phyloP scores from a whole-genome alignment of 2,888 invertebrate genomes.

The Tinea semifulvella region DNA sequence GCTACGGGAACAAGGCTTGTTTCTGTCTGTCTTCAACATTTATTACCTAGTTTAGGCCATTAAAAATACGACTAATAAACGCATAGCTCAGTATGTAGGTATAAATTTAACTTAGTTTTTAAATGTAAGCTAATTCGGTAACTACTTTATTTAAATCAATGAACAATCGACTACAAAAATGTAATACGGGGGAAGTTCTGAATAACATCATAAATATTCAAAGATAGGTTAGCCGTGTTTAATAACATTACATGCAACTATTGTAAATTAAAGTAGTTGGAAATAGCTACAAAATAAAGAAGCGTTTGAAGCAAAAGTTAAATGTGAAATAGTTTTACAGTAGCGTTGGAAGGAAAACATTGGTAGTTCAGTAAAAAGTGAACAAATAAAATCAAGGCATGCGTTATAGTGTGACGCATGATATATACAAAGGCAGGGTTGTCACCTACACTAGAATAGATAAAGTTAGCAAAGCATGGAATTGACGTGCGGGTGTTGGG shows the following conservation, averaged over 20 bases:
- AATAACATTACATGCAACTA: constrained; percentile 19
- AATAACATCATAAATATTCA: constrained; percentile 54
- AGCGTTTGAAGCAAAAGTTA: background rate
- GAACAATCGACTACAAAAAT: no score
- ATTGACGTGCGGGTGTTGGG: no score
- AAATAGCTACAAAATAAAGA: background rate
- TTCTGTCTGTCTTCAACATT: no score
- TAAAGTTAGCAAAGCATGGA: no score
- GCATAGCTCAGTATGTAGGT: no score
- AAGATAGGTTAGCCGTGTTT: constrained; percentile 52
- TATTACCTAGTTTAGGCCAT: no score
- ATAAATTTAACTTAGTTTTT: no score
- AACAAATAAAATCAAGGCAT: constrained; percentile 29
- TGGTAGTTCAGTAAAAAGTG: constrained; percentile 11
- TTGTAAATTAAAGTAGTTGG: background rate
- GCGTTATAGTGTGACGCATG: constrained; percentile 44
- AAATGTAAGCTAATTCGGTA: no score
- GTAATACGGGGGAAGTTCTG: constrained; percentile 14
- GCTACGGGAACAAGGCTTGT: no score
- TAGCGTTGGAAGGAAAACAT: constrained; percentile 12
- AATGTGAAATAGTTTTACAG: constrained; percentile 4
- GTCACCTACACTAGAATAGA: no score
- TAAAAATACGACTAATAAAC: no score
- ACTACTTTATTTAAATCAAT: constrained; percentile 7
- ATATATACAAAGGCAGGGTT: background rate